phyloP scores from a whole-genome alignment of 2,888 invertebrate genomes.

The Orthosia cruda region DNA sequence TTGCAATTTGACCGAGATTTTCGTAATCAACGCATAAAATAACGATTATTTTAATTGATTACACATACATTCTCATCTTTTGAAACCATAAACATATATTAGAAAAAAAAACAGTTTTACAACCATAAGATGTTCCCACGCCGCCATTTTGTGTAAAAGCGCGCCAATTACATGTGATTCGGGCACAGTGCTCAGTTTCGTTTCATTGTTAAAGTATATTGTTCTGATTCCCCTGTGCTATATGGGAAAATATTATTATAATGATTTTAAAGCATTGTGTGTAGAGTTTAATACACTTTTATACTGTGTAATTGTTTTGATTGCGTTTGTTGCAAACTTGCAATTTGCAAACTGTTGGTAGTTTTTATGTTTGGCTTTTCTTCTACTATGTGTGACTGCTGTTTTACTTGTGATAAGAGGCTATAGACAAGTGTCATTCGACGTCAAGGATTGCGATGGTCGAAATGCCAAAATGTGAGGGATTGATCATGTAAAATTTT shows the following conservation, averaged over 20 bases:
- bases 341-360: conserved; percentile 1
- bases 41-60: not conserved
- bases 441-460: too few relatives aligned
- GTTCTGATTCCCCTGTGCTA: conserved; percentile 77
- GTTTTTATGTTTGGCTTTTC: not conserved
- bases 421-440: too few relatives aligned
- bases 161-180: conserved; percentile 81
- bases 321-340: conserved; percentile 5
- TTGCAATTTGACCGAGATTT: not conserved
- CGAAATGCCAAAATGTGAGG: too few relatives aligned
- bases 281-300: conserved; percentile 65
- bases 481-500: too few relatives aligned
- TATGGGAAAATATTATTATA: conserved; percentile 66
- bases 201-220: conserved; percentile 74
- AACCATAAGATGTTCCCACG: conserved; percentile 74
- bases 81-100: conserved; percentile 18
- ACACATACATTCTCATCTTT: not conserved
- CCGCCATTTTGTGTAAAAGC: conserved; percentile 73
- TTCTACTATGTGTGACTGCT: too few relatives aligned
- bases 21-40: not conserved
- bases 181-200: conserved; percentile 76
- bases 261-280: conserved; percentile 66
- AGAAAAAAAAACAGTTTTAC: conserved; percentile 14
- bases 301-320: conserved; percentile 41
- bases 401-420: too few relatives aligned